Evolutionary conservation across 1,140 invertebrate species (phyloP).

Genomic region (Akabosia matsudoensis): DNA sequence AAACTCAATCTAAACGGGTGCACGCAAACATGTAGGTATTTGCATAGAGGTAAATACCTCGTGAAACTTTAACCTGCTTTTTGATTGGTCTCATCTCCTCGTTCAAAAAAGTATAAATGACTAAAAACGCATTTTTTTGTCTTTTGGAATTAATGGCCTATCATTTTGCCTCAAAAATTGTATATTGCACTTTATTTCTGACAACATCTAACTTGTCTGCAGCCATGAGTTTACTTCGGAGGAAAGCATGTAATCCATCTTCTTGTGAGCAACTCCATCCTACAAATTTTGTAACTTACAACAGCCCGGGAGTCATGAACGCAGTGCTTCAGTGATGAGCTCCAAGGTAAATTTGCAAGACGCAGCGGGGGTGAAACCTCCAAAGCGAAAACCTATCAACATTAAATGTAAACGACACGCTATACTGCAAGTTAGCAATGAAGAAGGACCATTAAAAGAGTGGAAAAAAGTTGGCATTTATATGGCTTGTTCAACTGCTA

Average conservation of each 20-base stretch:
- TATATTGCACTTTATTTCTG: too few relatives aligned
- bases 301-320: neutral
- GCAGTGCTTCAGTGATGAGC: neutral
- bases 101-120: neutral
- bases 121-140: too few relatives aligned
- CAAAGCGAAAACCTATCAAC: slow-evolving; percentile 23
- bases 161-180: too few relatives aligned
- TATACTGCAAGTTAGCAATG: slow-evolving; percentile 15
- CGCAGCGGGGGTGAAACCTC: slow-evolving; percentile 10
- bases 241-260: too few relatives aligned
- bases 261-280: too few relatives aligned
- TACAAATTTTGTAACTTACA: too few relatives aligned
- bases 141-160: too few relatives aligned
- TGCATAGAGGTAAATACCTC: neutral
- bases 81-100: neutral
- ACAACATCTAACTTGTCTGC: too few relatives aligned
- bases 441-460: slow-evolving; percentile 12
- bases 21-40: neutral
- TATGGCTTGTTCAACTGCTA: neutral
- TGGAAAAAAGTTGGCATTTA: slow-evolving; percentile 5
- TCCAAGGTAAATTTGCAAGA: slow-evolving; percentile 15
- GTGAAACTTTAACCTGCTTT: neutral
- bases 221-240: too few relatives aligned
- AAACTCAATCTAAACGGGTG: neutral
- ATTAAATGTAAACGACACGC: slow-evolving; percentile 19